Evolutionary conservation across 2,888 invertebrate species (phyloP), one percentile per base, ranked within the genome.

Genomic region (Cryptophagus acutangulus): DNA sequence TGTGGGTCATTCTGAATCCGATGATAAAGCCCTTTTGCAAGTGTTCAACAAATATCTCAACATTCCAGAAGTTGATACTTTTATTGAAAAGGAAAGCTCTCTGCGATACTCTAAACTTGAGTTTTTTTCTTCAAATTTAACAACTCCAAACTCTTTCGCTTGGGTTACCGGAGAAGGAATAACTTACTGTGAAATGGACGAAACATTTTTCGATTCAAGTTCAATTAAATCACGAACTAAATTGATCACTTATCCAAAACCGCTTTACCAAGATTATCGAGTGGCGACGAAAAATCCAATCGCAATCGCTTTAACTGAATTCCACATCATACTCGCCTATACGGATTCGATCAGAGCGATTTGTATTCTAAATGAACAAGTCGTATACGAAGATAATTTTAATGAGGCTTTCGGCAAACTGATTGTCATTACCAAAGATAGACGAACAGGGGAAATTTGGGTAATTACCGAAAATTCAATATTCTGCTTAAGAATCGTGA

Each of bases 131-230:
- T 76, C 81, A 35, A 79, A 80, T 52, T 73, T 76, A 55, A 77
- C 77, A 43, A 72, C 76, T 31, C 91, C 92, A 0, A 83, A 81
- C 58, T 78, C 80, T 2, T 88, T 91, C 73, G 90, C 86, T 1
- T 94, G 93, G 93, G 74, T 93, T 56, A 87, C 87, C 12, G 88
- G 85, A 54, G 80, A 82, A 16, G 91, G 90, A 5, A 78, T 94
- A 51, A 81, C 83, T 53, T 82, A 81, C 70, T 29, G 5, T 10
- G n/a, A 31, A 15, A 5, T 13, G n/a, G 3, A 26, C 3, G 26
- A 26, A 6, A 26, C n/a, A 12, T 8, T 3, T 16, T 31, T 15
- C 1, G 18, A 51, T 51, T 33, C 40, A 49, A 25, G 36, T 54
- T 34, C 36, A 41, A 16, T 43, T 14, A 28, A 30, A 13, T 52